Evolutionary conservation across 2,888 invertebrate species (phyloP), one percentile per base, ranked within the genome.

Genomic region (Spilarctia lutea): DNA sequence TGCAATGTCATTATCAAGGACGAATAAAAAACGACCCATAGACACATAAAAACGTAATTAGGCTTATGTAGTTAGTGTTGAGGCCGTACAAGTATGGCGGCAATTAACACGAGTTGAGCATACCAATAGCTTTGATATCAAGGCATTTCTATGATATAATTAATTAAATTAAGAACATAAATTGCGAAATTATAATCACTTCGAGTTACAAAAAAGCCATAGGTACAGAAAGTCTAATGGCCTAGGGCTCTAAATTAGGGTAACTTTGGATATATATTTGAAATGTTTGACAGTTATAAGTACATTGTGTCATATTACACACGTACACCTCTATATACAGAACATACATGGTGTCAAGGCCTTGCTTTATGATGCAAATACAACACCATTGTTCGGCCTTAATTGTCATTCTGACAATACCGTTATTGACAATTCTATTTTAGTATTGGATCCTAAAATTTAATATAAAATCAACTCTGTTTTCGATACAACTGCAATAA

Each of bases 1-100:
- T 24, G 66, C 85, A 84, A 81, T 83, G 84, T 85, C 84, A 84
- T 68, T 85, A 79, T 77, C 84, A 84, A 84, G 84, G 85, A 74
- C 80, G 74, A 71, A 76, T 71, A 77, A 78, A 84, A 78, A 83
- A 76, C 74, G 27, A 20, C 78, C 80, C 85, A 75, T 83, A 81
- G 67, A 76, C 67, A 56, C 52, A 56, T 24, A 73, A 63, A 84
- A 66, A 80, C 33, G 52, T 73, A 76, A 79, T 83, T 81, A 80
- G 73, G 80, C 78, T 77, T 73, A 77, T 63, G 48, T 73, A 68
- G 65, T 65, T 27, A n/a, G 72, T 72, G 42, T n/a, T 63, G 66
- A 45, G 67, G 75, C 60, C 72, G 71, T 65, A 42, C 69, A 60
- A 75, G 77, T 81, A 72, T 73, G 74, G 74, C 0, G 0, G 70